These are phyloP conservation scores for Drosophila lacteicornis DNA, from an alignment of 1,140 invertebrate species.

Conservation along the genomic window DNA sequence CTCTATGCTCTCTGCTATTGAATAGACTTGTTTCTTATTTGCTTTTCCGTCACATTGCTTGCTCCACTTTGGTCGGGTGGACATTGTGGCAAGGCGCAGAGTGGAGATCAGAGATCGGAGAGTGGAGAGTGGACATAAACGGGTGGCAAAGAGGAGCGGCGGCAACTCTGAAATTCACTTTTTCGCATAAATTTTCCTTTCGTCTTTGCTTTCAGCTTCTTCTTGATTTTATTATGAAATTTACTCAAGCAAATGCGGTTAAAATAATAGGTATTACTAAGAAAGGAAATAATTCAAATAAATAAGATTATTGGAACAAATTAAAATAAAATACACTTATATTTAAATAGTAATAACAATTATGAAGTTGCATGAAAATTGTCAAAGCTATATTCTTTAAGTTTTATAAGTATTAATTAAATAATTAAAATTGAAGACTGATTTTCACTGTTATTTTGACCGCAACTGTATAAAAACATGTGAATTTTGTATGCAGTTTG, in stretches of 20 bases:
- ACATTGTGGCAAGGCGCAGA: neutral
- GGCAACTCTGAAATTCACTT: slow-evolving; percentile 56
- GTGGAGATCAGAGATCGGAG: neutral
- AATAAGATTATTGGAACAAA: neutral
- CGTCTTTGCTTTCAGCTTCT: slow-evolving; percentile 35
- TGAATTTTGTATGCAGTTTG: slow-evolving; percentile 13
- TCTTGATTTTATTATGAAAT: slow-evolving; percentile 72
- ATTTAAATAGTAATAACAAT: too few relatives aligned
- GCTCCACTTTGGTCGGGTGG: slow-evolving; percentile 9
- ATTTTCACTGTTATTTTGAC: slow-evolving; percentile 4
- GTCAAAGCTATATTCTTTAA: too few relatives aligned
- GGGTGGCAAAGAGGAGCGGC: slow-evolving; percentile 1
- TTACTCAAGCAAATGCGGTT: slow-evolving; percentile 13
- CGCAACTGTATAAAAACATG: neutral
- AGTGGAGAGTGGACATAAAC: slow-evolving; percentile 4
- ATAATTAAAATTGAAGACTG: neutral
- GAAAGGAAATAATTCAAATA: neutral
- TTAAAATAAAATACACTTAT: neutral
- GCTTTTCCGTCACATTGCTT: neutral
- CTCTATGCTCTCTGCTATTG: neutral
- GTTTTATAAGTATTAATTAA: too few relatives aligned
- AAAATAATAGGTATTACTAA: neutral
- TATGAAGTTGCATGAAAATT: too few relatives aligned
- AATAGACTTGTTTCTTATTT: neutral
- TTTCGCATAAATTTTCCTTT: slow-evolving; percentile 71